These are phyloP conservation scores for Drosophila biarmipes DNA, from an alignment of 1,140 invertebrate species.

Conservation along the genomic window DNA sequence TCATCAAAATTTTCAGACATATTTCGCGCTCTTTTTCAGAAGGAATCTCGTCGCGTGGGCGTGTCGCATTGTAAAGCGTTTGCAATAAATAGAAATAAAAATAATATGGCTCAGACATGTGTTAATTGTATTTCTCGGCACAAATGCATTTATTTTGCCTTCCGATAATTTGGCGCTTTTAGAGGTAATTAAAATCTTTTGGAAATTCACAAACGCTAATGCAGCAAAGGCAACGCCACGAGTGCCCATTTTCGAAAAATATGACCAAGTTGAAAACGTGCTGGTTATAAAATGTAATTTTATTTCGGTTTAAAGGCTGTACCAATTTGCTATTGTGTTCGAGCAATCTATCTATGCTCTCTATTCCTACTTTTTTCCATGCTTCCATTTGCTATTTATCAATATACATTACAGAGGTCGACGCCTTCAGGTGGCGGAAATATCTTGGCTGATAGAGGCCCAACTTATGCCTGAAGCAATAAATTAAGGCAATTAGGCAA, in stretches of 20 bases:
- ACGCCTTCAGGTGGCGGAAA: not conserved
- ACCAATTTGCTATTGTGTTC: not conserved
- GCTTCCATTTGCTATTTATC: not conserved
- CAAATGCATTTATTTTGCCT: not conserved
- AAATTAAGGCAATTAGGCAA: slow-evolving; percentile 74
- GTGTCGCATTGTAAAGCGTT: slow-evolving; percentile 33
- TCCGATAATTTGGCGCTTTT: not conserved
- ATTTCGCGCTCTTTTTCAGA: not conserved
- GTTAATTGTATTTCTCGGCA: slow-evolving; percentile 31
- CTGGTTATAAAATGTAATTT: too few relatives aligned
- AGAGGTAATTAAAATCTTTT: not conserved
- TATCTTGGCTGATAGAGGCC: not conserved
- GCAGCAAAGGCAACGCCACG: not conserved
- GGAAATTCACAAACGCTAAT: not conserved
- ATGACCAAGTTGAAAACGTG: not conserved
- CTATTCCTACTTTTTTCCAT: not conserved
- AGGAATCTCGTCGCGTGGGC: slow-evolving; percentile 15
- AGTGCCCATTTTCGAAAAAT: not conserved
- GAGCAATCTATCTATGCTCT: too few relatives aligned
- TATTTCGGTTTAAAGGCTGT: too few relatives aligned
- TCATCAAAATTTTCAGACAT: slow-evolving; percentile 17
- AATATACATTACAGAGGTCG: not conserved
- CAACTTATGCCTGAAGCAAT: slow-evolving; percentile 59
- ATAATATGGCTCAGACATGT: slow-evolving; percentile 20
- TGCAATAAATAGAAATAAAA: slow-evolving; percentile 30